A percentile compares a stretch with the other conserved stretches of the same genome.
Evolutionary conservation across 2,797 vertebrate species (phyloP).

Genomic region (Alectoris magna): DNA sequence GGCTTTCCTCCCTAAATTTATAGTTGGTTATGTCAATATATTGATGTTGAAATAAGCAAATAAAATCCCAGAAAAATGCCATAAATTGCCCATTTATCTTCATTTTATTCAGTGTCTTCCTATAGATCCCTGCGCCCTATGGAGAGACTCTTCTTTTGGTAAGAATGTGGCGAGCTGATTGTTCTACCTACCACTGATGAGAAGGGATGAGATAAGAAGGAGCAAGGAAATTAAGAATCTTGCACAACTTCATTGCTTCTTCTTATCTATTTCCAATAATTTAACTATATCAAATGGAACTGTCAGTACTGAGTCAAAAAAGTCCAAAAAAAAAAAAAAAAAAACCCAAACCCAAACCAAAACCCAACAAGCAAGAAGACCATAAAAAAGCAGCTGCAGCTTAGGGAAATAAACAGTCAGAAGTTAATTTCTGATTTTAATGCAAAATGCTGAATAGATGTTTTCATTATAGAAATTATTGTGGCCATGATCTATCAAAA

Average conservation of each 20-base stretch:
- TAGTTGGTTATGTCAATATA: not conserved
- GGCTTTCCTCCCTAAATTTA: not conserved
- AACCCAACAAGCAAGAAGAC: not conserved
- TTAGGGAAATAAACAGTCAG: not conserved
- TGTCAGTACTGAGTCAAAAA: not conserved
- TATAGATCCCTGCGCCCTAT: not conserved
- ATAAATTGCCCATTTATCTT: not conserved
- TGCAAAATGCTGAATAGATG: not conserved
- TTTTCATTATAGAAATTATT: not conserved
- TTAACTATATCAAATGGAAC: not conserved
- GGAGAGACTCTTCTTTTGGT: not conserved
- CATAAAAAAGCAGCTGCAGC: not conserved
- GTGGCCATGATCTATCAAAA: not conserved
- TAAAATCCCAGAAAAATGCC: not conserved
- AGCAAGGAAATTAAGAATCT: not conserved
- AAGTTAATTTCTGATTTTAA: no score
- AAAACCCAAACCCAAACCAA: not conserved
- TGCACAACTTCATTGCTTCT: not conserved
- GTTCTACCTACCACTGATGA: conserved; percentile 1
- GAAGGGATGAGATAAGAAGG: not conserved
- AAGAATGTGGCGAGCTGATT: not conserved
- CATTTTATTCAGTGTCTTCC: not conserved
- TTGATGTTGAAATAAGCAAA: not conserved
- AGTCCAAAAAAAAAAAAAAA: not conserved
- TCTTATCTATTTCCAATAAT: not conserved